Base-by-base conservation (phyloP, 1,140 invertebrate species). In the Nephotettix cincticeps region DNA sequence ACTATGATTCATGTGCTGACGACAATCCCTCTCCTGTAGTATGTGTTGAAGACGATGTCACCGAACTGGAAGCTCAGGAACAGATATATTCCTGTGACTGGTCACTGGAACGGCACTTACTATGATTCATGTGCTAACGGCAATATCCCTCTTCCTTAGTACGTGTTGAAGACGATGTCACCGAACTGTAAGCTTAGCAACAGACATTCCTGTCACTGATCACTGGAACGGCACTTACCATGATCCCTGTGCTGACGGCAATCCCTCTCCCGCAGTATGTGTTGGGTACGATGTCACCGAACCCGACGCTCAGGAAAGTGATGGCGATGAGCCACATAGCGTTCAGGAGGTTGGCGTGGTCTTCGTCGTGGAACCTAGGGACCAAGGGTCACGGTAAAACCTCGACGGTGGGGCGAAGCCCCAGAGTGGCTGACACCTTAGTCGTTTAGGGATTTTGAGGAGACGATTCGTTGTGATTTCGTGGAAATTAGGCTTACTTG, bases 111-210 rank as follows among this genome's bases (percentile, higher is more conserved):
- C n/a, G n/a, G n/a, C 21, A 70, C 90, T 95, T 91, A 99, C 98
- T 95, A 99, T 98, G 81, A 99, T 96, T 80, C 97, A 97, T 74
- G 96, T 98, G 81, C 93, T 95, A 78, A 99, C 96, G 79, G 97
- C 96, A 80, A 99, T 98, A n/a, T n/a, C 80, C 93, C 95, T 83
- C 97, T 88, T 78, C 97, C 97, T 86, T 97, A 99, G 87, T 99
- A 99, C 75, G 98, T 99, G 86, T 99, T 99, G 80, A 98, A 98
- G 80, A 99, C 97, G 83, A 99, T 98, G 87, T 99, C 98, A 80
- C 98, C 98, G 87, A 99, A 99, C 80, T 97, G 96, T 80, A 99
- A 95, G 84, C 95, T 97, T 78, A 99, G 90, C 88, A 99, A 95
- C n/a, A n/a, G n/a, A n/a, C n/a, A n/a, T n/a, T n/a, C n/a, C n/a